Percentiles rank a stretch among this genome's conserved stretches.
These are phyloP conservation scores for Globia sparganii DNA, from an alignment of 2,888 invertebrate genomes.

Conservation along the genomic window DNA sequence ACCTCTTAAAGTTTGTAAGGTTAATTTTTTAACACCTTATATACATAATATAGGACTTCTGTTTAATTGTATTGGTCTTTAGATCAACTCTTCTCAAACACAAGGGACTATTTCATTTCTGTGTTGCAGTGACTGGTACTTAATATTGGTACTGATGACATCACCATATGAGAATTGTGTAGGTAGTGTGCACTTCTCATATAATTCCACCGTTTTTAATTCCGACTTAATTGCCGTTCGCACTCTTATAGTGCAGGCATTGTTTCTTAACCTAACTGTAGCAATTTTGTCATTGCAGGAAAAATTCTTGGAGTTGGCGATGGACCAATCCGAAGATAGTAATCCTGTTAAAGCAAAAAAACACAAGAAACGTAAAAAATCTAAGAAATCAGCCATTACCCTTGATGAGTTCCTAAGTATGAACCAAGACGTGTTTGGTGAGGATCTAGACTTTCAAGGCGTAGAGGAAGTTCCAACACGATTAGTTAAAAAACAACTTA, in stretches of 20 bases:
- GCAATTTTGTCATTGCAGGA: conserved; percentile 75
- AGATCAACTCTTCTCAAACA: background rate
- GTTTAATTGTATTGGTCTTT: background rate
- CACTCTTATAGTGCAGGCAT: background rate
- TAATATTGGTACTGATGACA: background rate
- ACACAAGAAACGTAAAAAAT: conserved; percentile 87
- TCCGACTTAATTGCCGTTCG: too few species aligned
- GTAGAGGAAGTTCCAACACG: conserved; percentile 87
- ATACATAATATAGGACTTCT: background rate
- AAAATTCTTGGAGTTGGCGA: conserved; percentile 82
- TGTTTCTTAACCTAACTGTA: background rate
- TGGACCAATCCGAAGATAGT: conserved; percentile 77
- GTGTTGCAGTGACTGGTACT: background rate
- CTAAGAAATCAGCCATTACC: conserved; percentile 86
- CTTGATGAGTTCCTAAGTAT: conserved; percentile 88
- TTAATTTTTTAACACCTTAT: too few species aligned
- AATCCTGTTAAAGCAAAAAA: conserved; percentile 81
- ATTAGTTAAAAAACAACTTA: conserved; percentile 81
- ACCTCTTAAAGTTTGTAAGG: too few species aligned
- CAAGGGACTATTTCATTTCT: background rate
- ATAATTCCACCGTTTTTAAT: background rate
- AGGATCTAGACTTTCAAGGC: conserved; percentile 86
- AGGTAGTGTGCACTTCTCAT: background rate
- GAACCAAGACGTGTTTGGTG: conserved; percentile 88
- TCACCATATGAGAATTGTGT: background rate